Evolutionary conservation across 2,113 vertebrate genomes (phyloP).

Genomic region (Festucalex cinctus): DNA sequence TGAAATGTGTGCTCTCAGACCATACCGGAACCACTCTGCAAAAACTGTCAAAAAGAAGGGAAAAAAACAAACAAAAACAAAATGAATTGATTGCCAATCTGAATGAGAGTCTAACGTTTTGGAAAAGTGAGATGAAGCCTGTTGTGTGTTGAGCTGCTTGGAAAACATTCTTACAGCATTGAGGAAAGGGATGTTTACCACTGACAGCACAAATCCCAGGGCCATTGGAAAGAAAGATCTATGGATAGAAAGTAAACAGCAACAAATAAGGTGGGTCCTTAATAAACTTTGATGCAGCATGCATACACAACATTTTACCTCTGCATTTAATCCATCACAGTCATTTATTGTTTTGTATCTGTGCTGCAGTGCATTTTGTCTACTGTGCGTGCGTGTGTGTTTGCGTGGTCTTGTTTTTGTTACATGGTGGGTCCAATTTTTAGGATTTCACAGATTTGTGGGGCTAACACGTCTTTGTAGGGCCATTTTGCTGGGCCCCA

Average conservation of each 20-base stretch:
- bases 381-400: no score
- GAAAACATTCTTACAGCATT: slow-evolving; percentile 69
- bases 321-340: not conserved
- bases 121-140: not conserved
- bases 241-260: not conserved
- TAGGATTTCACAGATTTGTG: no score
- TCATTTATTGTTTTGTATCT: no score
- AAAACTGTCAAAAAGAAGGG: not conserved
- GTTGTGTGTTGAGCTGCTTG: not conserved
- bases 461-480: no score
- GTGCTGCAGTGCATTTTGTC: no score
- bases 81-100: not conserved
- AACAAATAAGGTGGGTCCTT: not conserved
- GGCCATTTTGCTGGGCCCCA: no score
- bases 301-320: not conserved
- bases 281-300: not conserved
- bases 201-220: slow-evolving; percentile 75
- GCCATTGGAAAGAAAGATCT: slow-evolving; percentile 84
- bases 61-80: not conserved
- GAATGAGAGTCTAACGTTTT: not conserved
- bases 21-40: not conserved
- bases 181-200: slow-evolving; percentile 76
- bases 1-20: not conserved
- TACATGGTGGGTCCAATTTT: no score
- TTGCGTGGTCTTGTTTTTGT: no score